phyloP scores from a whole-genome alignment of 1,140 invertebrate species.

The Formica exsecta region DNA sequence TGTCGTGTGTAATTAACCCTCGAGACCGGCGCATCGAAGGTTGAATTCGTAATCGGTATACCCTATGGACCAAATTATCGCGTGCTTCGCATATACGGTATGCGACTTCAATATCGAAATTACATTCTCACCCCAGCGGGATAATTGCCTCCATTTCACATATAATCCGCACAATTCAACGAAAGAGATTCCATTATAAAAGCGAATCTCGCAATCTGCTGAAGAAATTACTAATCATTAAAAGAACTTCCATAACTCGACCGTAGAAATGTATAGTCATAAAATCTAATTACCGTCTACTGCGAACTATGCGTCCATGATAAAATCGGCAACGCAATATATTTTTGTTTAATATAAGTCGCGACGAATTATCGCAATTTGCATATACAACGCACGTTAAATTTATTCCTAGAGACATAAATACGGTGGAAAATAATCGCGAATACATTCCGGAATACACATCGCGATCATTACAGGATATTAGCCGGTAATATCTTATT shows the following conservation, averaged over 20 bases:
- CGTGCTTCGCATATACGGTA: slow-evolving; percentile 17
- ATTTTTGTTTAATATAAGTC: slow-evolving; percentile 22
- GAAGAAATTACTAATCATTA: slow-evolving; percentile 61
- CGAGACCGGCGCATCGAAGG: slow-evolving; percentile 45
- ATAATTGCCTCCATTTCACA: slow-evolving; percentile 54
- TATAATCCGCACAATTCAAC: slow-evolving; percentile 59
- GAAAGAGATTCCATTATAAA: slow-evolving; percentile 56
- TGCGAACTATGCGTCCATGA: background rate
- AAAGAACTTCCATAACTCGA: slow-evolving; percentile 49
- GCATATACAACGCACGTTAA: background rate
- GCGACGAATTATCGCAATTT: background rate
- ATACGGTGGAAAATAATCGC: slow-evolving; percentile 9
- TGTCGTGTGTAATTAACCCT: slow-evolving; percentile 55
- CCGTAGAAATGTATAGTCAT: slow-evolving; percentile 36
- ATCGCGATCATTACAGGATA: slow-evolving; percentile 15
- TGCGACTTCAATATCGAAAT: slow-evolving; percentile 58
- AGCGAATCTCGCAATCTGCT: slow-evolving; percentile 30
- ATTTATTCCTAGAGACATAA: slow-evolving; percentile 15
- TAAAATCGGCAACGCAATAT: slow-evolving; percentile 21
- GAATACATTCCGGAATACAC: background rate
- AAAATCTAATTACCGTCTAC: slow-evolving; percentile 42
- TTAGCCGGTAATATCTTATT: slow-evolving; percentile 4
- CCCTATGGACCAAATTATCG: slow-evolving; percentile 57
- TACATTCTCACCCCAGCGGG: slow-evolving; percentile 42
- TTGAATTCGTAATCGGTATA: slow-evolving; percentile 55